phyloP scores from a whole-genome alignment of 64 coral and sea anemone genomes.

The Catalaphyllia jardinei region DNA sequence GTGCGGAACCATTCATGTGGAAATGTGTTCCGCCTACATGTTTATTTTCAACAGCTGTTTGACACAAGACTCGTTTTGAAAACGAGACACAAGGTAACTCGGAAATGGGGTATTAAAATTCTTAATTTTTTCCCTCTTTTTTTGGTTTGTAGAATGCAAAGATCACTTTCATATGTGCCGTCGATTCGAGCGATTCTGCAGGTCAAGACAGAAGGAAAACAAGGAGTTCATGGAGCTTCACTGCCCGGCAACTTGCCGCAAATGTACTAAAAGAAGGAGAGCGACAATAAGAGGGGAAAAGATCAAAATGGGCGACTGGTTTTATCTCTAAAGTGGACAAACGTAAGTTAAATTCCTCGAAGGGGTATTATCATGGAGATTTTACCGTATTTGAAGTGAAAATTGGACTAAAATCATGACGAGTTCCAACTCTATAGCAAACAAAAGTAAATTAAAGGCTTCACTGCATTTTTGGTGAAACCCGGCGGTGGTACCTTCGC shows the following conservation, averaged over 20 bases:
- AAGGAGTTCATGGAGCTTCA: slow-evolving; percentile 17
- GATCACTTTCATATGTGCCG: slow-evolving; percentile 9
- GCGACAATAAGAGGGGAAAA: neutral
- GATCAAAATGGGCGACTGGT: slow-evolving; percentile 9
- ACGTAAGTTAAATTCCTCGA: neutral
- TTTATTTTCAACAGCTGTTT: too few species aligned
- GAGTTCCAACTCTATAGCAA: too few species aligned
- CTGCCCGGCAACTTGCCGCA: slow-evolving; percentile 5
- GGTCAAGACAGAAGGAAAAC: neutral
- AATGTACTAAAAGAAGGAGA: neutral
- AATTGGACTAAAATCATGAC: too few species aligned
- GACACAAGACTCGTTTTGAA: too few species aligned
- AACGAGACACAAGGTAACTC: too few species aligned
- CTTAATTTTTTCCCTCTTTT: neutral
- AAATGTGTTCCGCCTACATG: too few species aligned
- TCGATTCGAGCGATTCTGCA: slow-evolving; percentile 14
- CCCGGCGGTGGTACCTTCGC: too few species aligned
- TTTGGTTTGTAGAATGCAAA: slow-evolving; percentile 15
- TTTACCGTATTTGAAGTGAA: too few species aligned
- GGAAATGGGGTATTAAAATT: neutral
- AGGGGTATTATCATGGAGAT: too few species aligned
- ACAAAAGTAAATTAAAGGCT: too few species aligned
- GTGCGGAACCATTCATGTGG: too few species aligned
- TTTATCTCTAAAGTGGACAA: neutral
- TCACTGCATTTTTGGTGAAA: too few species aligned